These are phyloP conservation scores for Coranthus polyacanthus DNA, from an alignment of 2,797 vertebrate genomes.

Conservation along the genomic window DNA sequence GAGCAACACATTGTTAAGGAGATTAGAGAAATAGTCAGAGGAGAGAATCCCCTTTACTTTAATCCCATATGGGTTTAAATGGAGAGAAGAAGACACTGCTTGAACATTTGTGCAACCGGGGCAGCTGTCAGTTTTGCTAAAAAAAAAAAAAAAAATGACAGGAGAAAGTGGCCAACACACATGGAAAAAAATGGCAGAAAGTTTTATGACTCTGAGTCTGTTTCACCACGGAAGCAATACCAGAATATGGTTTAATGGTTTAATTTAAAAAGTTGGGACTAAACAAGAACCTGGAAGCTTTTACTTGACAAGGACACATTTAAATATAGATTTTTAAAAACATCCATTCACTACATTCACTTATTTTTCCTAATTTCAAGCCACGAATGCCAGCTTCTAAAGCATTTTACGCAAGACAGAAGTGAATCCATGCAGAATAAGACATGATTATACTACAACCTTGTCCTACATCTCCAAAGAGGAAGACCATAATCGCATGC, in stretches of 20 bases:
- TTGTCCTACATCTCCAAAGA: not conserved
- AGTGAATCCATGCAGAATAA: not conserved
- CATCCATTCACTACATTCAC: not conserved
- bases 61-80: slow-evolving; percentile 77
- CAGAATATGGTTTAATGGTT: no score
- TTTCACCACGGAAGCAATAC: not conserved
- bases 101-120: slow-evolving; percentile 55
- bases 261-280: not conserved
- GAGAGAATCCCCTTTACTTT: slow-evolving; percentile 79
- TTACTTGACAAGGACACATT: no score
- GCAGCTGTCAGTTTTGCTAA: slow-evolving; percentile 47
- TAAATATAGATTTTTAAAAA: no score
- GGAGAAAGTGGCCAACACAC: not conserved
- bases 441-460: slow-evolving; percentile 20
- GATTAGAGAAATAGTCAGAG: slow-evolving; percentile 77
- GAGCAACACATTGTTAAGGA: slow-evolving; percentile 75
- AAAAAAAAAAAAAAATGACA: slow-evolving; percentile 1
- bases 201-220: no score
- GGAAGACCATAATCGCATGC: slow-evolving; percentile 7
- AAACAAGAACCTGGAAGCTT: no score
- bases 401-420: not conserved
- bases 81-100: slow-evolving; percentile 48
- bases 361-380: not conserved
- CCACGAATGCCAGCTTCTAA: not conserved
- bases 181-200: no score